Percentiles rank a stretch among this genome's conserved stretches.
phyloP scores from a whole-genome alignment of 2,797 vertebrate species.

The Poliocrania exsul region DNA sequence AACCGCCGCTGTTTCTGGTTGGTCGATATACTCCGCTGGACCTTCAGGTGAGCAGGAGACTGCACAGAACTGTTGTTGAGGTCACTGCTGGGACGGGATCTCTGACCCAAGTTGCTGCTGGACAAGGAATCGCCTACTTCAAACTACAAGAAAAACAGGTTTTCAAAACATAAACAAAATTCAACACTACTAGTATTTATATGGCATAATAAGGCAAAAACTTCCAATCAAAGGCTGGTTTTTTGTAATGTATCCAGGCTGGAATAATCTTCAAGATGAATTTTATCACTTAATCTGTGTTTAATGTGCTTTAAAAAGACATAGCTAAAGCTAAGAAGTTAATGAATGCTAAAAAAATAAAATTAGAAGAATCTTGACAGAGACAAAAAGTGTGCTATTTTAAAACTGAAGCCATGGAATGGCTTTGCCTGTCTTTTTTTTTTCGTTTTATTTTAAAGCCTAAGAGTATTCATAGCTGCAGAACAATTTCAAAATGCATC shows the following conservation, averaged over 20 bases:
- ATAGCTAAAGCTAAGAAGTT: not conserved
- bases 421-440: not conserved
- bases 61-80: slow-evolving; percentile 95
- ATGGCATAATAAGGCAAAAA: not conserved
- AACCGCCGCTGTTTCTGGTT: slow-evolving; percentile 91
- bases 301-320: not conserved
- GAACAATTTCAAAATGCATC: not conserved
- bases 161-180: not conserved
- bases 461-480: not conserved
- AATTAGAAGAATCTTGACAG: not conserved
- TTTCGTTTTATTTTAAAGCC: not conserved
- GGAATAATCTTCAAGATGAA: not conserved
- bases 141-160: slow-evolving; percentile 79
- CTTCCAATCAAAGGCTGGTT: not conserved
- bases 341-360: not conserved
- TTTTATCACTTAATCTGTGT: not conserved
- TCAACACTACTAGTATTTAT: not conserved
- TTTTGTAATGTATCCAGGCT: not conserved
- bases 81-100: slow-evolving; percentile 94
- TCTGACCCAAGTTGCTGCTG: slow-evolving; percentile 88
- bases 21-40: slow-evolving; percentile 95
- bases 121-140: slow-evolving; percentile 93
- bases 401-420: not conserved
- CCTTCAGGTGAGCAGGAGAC: slow-evolving; percentile 97
- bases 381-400: not conserved